Percentiles rank a stretch among this genome's conserved stretches.
Evolutionary conservation across 2,888 invertebrate species (phyloP).

Genomic region (Aporophyla lueneburgensis): DNA sequence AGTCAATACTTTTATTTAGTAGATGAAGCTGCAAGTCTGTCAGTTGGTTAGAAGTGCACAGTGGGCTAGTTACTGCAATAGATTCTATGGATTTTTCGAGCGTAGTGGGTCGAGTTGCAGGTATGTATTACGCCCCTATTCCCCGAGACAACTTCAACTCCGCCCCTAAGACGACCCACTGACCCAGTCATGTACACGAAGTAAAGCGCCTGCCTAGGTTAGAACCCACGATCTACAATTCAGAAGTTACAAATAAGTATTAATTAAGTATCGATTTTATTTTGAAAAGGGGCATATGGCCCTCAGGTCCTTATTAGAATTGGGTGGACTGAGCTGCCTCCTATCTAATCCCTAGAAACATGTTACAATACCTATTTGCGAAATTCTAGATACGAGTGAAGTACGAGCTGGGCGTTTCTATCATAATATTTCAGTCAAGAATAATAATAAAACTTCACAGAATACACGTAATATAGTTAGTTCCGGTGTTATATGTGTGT

Average conservation of each 20-base stretch:
- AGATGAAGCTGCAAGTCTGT: neutral
- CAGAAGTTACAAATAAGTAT: no score
- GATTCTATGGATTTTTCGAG: neutral
- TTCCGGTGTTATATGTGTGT: no score
- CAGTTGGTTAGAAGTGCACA: neutral
- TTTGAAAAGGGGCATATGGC: neutral
- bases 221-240: no score
- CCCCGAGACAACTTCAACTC: neutral
- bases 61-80: neutral
- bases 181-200: no score
- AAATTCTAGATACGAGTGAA: neutral
- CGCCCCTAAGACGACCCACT: no score
- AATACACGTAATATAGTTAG: no score
- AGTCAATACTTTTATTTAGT: neutral
- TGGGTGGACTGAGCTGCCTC: neutral
- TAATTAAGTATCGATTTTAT: neutral
- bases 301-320: neutral
- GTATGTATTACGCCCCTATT: neutral
- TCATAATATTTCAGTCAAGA: neutral
- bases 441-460: no score
- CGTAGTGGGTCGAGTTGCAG: neutral
- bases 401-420: no score
- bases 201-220: no score
- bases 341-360: neutral
- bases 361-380: neutral